Evolutionary conservation across 2,797 vertebrate species (phyloP), one percentile per base, ranked within the genome.

Genomic region (Cheracebus regulus): DNA sequence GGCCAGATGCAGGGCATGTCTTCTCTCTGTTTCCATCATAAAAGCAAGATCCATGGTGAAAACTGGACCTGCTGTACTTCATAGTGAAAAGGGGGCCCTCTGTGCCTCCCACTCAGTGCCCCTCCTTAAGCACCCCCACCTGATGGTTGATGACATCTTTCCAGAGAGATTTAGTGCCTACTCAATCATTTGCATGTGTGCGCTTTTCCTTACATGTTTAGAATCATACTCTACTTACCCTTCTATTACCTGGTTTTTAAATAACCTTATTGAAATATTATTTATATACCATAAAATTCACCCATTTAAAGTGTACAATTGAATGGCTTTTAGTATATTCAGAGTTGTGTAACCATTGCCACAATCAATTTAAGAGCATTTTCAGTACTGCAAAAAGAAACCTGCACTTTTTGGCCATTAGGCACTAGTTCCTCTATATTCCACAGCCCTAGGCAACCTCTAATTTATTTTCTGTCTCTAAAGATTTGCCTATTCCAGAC

Each of bases 181-280:
- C 15, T 11, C 24, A 30, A 22, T 19, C 28, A 33, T 7, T 11
- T 11, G 3, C 22, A 4, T 0, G 5, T 0, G 15, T 3, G 7
- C 2, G 0, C 24, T 58, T 93, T 46, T 82, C 24, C 76, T 86
- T 61, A 13, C 30, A 41, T 7, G 14, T 7, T 14, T 11, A 33
- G n/a, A 80, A 22, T 76, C 30, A 44, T 26, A 41, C 11, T 61
- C 41, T 14, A 14, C 5, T 6, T 44, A 33, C 5, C 50, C 70
- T 94, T n/a, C 17, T 9, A 39, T 28, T 46, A 13, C 24, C 30
- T 20, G 2, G 17, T 20, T 70, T 73, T 93, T 33, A 28, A 85
- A 72, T 17, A 67, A 41, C 4, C 78, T 88, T 64, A 41, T 58
- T 55, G 79, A 81, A 24, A 28, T 20, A 48, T 64, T 73, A 48